A percentile compares a stretch with the other conserved stretches of the same genome.
Evolutionary conservation across 2,113 vertebrate species (phyloP).

Genomic region (Solea senegalensis): DNA sequence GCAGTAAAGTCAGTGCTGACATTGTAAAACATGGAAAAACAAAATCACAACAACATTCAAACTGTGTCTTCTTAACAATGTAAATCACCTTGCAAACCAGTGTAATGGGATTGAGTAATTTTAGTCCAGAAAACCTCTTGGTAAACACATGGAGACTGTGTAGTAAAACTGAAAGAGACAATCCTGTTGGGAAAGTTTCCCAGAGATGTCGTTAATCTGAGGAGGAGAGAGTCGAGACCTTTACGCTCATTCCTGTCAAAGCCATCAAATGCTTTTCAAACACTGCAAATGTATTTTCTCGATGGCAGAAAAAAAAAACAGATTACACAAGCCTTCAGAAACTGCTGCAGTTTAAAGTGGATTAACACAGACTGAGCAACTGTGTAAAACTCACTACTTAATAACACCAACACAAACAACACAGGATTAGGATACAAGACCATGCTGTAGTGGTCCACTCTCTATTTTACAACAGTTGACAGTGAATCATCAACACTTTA

Average conservation of each 20-base stretch:
- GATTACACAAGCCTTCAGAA: background rate
- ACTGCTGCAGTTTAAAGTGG: background rate
- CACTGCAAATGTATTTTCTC: background rate
- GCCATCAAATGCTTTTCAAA: background rate
- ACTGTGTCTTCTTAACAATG: no score
- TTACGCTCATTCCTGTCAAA: background rate
- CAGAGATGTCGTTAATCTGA: background rate
- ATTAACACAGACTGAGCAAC: background rate
- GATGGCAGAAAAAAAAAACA: background rate
- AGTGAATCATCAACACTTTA: background rate
- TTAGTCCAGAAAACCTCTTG: background rate
- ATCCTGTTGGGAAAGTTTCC: background rate
- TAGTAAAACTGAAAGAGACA: background rate
- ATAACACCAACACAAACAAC: background rate
- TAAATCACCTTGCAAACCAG: background rate
- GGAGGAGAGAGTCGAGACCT: background rate
- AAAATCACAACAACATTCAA: no score
- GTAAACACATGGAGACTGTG: background rate
- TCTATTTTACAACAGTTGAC: background rate
- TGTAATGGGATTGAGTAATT: background rate
- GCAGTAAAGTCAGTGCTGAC: no score
- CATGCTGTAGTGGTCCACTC: background rate
- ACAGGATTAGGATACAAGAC: background rate
- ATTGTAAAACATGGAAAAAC: no score
- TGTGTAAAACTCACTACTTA: background rate